Conservation (phyloP, 2,113 vertebrate genomes). For the Esox niger region DNA sequence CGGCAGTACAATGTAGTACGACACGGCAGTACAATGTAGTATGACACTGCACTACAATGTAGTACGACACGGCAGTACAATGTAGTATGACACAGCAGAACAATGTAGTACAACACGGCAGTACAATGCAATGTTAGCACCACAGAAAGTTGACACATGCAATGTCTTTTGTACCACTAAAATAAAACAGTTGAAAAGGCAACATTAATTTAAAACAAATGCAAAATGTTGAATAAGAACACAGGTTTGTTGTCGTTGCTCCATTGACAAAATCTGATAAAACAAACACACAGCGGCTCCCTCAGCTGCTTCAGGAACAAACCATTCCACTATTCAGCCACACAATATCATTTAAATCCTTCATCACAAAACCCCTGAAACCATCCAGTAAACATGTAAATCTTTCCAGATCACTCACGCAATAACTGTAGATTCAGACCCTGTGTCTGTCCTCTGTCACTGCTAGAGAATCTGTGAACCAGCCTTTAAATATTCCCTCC, state of each 20-base stretch:
- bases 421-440: slow-evolving; percentile 17
- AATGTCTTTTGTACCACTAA: background rate
- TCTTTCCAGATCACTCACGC: slow-evolving; percentile 25
- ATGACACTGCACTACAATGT: too few relatives aligned
- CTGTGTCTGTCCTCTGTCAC: slow-evolving; percentile 9
- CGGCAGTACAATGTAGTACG: too few relatives aligned
- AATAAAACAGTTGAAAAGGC: too few relatives aligned
- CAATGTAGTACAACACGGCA: too few relatives aligned
- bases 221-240: background rate
- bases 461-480: slow-evolving; percentile 27
- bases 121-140: too few relatives aligned
- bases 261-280: background rate
- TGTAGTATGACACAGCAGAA: too few relatives aligned
- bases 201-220: background rate
- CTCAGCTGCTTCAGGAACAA: background rate
- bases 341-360: background rate
- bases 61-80: too few relatives aligned
- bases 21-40: too few relatives aligned
- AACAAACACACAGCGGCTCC: background rate
- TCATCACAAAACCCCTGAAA: background rate
- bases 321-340: background rate
- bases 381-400: slow-evolving; percentile 6
- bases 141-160: too few relatives aligned
- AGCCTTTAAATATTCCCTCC: slow-evolving; percentile 28
- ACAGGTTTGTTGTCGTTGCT: background rate